Conservation (phyloP, 2,888 invertebrate species). For the Phyllotreta striolata region DNA sequence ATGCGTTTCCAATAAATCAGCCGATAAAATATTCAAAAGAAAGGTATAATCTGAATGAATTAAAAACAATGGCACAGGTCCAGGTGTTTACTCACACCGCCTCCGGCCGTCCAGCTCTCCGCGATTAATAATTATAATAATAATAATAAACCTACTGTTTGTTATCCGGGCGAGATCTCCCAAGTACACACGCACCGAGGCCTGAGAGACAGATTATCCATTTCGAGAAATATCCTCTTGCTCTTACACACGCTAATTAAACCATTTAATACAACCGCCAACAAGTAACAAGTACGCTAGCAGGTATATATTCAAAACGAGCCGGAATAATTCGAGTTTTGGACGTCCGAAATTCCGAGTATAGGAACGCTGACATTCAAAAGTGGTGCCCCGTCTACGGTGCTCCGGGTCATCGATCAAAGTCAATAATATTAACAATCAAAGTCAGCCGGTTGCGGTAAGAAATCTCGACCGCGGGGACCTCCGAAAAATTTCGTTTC, state of each 20-base stretch:
- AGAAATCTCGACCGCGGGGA: slow-evolving; percentile 41
- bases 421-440: slow-evolving; percentile 62
- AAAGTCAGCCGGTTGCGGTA: slow-evolving; percentile 54
- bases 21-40: slow-evolving; percentile 40
- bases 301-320: no score
- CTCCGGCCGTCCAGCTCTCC: slow-evolving; percentile 38
- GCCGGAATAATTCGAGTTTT: no score
- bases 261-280: no score
- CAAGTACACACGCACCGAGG: slow-evolving; percentile 38
- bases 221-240: slow-evolving; percentile 19
- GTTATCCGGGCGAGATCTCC: slow-evolving; percentile 51
- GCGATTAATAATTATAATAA: slow-evolving; percentile 53
- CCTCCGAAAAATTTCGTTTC: slow-evolving; percentile 44
- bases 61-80: slow-evolving; percentile 52
- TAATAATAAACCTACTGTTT: slow-evolving; percentile 59
- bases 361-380: slow-evolving; percentile 51
- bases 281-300: no score
- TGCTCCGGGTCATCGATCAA: slow-evolving; percentile 57
- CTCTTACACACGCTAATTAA: no score
- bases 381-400: slow-evolving; percentile 49
- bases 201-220: slow-evolving; percentile 16
- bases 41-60: slow-evolving; percentile 42
- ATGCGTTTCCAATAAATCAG: slow-evolving; percentile 41
- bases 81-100: slow-evolving; percentile 16
- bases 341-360: no score